phyloP scores from a whole-genome alignment of 2,113 vertebrate genomes.

The Apodemus speciosus region DNA sequence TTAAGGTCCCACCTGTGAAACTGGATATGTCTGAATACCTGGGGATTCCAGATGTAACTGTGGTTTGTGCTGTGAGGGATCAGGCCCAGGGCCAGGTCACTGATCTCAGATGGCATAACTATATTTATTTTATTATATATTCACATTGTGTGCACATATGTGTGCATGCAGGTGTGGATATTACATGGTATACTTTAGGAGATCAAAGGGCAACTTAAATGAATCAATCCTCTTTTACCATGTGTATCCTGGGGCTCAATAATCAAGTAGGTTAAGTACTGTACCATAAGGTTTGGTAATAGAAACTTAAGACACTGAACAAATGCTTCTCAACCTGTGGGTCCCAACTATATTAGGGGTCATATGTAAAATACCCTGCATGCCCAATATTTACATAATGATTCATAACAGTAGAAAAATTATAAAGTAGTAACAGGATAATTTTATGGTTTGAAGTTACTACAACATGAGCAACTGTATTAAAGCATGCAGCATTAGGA shows the following conservation, averaged over 20 bases:
- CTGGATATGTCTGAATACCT: too few relatives aligned
- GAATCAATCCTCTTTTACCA: not conserved
- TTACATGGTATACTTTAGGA: not conserved
- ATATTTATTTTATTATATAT: not conserved
- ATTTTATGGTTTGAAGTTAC: too few relatives aligned
- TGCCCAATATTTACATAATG: not conserved
- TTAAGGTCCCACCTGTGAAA: too few relatives aligned
- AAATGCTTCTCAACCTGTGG: not conserved
- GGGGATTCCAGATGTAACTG: too few relatives aligned
- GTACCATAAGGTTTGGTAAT: not conserved
- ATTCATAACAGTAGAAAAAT: not conserved
- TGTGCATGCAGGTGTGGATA: not conserved
- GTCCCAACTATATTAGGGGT: not conserved
- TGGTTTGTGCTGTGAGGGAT: too few relatives aligned
- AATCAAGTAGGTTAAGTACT: not conserved
- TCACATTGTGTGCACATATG: not conserved
- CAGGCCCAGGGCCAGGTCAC: too few relatives aligned
- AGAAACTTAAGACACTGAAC: not conserved
- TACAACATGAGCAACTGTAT: too few relatives aligned
- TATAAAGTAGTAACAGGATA: too few relatives aligned
- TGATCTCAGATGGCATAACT: not conserved
- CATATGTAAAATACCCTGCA: not conserved
- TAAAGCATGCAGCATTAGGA: too few relatives aligned
- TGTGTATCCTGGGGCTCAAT: not conserved
- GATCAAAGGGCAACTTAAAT: not conserved